phyloP scores from a whole-genome alignment of 2,888 invertebrate species.

The Himalopsyche tibetana region DNA sequence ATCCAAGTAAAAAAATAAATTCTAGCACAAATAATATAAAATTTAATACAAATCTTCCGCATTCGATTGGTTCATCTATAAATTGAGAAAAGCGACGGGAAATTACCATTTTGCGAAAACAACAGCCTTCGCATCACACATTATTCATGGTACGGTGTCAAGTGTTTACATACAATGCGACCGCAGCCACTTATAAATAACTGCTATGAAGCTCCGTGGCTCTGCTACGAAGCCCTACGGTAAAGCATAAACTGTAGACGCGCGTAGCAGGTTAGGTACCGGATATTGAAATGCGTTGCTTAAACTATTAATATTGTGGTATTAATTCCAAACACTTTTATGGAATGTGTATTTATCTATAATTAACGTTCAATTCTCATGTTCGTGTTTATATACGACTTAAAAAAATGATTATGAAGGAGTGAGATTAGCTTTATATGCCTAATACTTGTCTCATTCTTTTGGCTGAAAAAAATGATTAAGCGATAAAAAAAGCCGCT shows the following conservation, averaged over 20 bases:
- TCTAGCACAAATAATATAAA: no score
- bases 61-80: background rate
- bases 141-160: conserved; percentile 30
- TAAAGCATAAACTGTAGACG: background rate
- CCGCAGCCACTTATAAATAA: conserved; percentile 34
- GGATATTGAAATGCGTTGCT: background rate
- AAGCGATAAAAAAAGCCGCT: no score
- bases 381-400: no score
- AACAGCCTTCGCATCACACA: conserved; percentile 28
- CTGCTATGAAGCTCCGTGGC: conserved; percentile 1
- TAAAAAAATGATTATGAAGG: no score
- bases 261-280: background rate
- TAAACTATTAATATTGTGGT: background rate
- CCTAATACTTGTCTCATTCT: no score
- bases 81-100: background rate
- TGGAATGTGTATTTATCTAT: no score
- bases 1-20: no score
- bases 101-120: conserved; percentile 34
- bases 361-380: no score
- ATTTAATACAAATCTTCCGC: background rate
- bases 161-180: conserved; percentile 30
- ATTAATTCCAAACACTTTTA: background rate
- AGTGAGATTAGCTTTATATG: no score
- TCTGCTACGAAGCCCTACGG: conserved; percentile 6
- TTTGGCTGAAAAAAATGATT: no score